Base-by-base conservation (phyloP, 2,888 invertebrate species). In the Nomada ferruginata region DNA sequence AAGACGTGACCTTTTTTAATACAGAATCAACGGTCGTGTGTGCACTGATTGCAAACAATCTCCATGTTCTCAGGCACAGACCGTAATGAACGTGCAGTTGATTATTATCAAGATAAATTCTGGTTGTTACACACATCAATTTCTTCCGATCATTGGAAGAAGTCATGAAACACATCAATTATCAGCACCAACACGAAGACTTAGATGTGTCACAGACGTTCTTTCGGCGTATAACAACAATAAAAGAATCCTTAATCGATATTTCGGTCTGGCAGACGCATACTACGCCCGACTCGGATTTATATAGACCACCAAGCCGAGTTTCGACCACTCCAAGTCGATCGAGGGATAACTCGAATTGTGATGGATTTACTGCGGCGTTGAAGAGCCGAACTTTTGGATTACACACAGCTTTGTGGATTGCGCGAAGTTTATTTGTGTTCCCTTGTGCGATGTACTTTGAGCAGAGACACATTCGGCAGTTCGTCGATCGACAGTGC, bases 331-430 rank as follows among this genome's bases (percentile, higher is more conserved):
- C 77, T 77, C 66, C 53, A 61, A 77, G 53, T 77, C 65, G 65
- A 77, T 74, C 77, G 65, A 55, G 60, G 60, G 74, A 64, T 74
- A 66, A 66, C 65, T 74, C 53, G 77, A 77, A 66, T 47, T 60
- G 52, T 77, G 77, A 77, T 77, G 77, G 74, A 77, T 77, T 77
- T 77, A 77, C 77, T 15, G 65, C 52, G 29, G 65, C 60, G 77
- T 60, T 73, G 65, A 77, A 73, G 77, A 29, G 60, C 52, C 60
- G 11, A 77, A 77, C 73, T 73, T 77, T 77, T 77, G 77, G 65
- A 77, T 73, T 77, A 73, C 77, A 73, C 65, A 44, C 23, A 13
- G 73, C 64, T 77, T 60, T 60, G 65, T 60, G 59, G 65, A 4
- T 36, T 60, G 20, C 57, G 60, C 23, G 29, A 73, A 77, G 59